Evolutionary conservation across 2,113 vertebrate genomes (phyloP).

Genomic region (Zingel zingel): DNA sequence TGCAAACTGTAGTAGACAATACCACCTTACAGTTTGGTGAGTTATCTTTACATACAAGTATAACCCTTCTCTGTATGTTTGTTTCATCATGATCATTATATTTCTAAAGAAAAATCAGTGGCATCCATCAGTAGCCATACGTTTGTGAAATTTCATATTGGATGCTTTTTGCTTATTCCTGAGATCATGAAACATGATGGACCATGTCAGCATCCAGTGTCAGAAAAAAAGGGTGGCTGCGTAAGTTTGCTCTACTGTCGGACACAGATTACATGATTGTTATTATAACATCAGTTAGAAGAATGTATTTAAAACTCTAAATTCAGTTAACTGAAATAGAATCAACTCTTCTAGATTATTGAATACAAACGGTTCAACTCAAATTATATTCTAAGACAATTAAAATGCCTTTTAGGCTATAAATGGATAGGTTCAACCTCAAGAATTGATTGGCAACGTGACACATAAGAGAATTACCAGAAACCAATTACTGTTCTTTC

Average conservation of each 20-base stretch:
- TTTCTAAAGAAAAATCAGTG: not conserved
- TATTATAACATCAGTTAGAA: not conserved
- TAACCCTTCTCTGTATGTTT: not conserved
- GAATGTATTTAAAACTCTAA: not conserved
- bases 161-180: not conserved
- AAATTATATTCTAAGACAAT: not conserved
- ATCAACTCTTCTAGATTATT: not conserved
- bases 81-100: not conserved
- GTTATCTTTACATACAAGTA: not conserved
- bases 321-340: not conserved
- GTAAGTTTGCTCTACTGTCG: not conserved
- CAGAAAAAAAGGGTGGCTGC: not conserved
- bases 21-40: not conserved
- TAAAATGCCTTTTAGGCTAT: not conserved
- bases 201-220: not conserved
- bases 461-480: constrained; percentile 24
- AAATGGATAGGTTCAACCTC: not conserved
- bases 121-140: no score
- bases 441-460: constrained; percentile 18
- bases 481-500: constrained; percentile 2
- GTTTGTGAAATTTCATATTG: not conserved
- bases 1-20: not conserved
- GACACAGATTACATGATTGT: not conserved
- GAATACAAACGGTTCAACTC: not conserved
- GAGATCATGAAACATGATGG: not conserved